Conservation (phyloP, 2,797 vertebrate species). For the Podarcis siculus region DNA sequence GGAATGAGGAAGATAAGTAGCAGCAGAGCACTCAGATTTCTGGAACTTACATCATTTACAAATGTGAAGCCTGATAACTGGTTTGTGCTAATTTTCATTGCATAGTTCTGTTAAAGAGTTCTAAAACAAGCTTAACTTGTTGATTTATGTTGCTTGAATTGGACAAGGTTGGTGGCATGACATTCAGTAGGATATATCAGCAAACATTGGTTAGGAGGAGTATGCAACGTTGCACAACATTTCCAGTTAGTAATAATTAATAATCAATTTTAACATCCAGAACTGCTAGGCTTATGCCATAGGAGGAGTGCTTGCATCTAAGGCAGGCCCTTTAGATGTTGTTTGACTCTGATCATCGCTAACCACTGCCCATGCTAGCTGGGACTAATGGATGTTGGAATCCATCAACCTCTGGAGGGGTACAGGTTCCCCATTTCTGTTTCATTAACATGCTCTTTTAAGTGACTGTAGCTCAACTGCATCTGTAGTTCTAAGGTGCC, state of each 20-base stretch:
- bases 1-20: background rate
- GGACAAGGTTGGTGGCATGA: slow-evolving; percentile 5
- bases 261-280: background rate
- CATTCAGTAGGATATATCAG: background rate
- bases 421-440: no score
- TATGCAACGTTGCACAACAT: background rate
- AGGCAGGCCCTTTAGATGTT: background rate
- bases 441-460: no score
- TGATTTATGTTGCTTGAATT: background rate
- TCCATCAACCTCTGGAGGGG: no score
- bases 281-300: background rate
- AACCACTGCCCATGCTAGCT: no score
- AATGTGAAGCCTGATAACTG: background rate
- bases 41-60: slow-evolving; percentile 1
- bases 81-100: background rate
- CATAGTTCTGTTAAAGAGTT: background rate
- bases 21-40: background rate
- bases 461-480: no score
- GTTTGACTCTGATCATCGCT: no score
- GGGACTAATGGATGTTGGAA: no score
- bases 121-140: background rate
- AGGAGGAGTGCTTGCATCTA: background rate
- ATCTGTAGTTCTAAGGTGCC: no score
- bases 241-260: background rate
- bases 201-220: background rate